A percentile compares a stretch with the other conserved stretches of the same genome.
Evolutionary conservation across 2,888 invertebrate genomes (phyloP).

Genomic region (Apamea monoglypha): DNA sequence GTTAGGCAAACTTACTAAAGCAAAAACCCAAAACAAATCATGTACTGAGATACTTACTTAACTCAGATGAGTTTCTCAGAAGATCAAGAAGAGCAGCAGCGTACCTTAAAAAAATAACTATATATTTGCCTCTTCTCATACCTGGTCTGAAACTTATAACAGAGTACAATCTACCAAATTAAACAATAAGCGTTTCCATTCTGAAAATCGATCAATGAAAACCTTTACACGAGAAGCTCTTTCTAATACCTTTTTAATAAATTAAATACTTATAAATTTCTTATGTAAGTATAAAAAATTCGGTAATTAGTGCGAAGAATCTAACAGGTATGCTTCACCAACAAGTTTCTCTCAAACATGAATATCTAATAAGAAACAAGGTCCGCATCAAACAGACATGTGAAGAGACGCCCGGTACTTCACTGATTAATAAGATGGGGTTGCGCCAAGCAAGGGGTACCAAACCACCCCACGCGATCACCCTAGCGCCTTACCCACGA

Average conservation of each 20-base stretch:
- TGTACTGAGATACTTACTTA: neutral
- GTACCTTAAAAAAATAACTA: neutral
- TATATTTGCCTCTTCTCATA: neutral
- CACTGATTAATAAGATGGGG: slow-evolving; percentile 91
- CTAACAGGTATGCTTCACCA: slow-evolving; percentile 35
- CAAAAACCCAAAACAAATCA: neutral
- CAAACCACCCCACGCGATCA: slow-evolving; percentile 84
- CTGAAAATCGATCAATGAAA: neutral
- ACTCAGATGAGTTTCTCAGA: neutral
- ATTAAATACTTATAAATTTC: neutral
- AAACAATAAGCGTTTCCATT: too few species aligned
- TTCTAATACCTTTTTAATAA: neutral
- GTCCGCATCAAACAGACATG: slow-evolving; percentile 86
- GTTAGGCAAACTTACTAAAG: neutral
- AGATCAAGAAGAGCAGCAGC: fast-evolving
- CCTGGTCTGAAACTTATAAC: neutral
- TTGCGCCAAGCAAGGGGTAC: slow-evolving; percentile 88
- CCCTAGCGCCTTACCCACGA: slow-evolving; percentile 90
- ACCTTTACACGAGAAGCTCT: neutral
- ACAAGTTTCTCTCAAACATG: slow-evolving; percentile 53
- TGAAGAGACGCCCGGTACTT: slow-evolving; percentile 89
- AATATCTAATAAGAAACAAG: slow-evolving; percentile 85
- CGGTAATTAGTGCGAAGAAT: slow-evolving; percentile 2
- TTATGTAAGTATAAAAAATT: neutral
- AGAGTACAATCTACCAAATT: neutral